Evolutionary conservation across 2,888 invertebrate genomes (phyloP).

Genomic region (Pyrrhia umbra): DNA sequence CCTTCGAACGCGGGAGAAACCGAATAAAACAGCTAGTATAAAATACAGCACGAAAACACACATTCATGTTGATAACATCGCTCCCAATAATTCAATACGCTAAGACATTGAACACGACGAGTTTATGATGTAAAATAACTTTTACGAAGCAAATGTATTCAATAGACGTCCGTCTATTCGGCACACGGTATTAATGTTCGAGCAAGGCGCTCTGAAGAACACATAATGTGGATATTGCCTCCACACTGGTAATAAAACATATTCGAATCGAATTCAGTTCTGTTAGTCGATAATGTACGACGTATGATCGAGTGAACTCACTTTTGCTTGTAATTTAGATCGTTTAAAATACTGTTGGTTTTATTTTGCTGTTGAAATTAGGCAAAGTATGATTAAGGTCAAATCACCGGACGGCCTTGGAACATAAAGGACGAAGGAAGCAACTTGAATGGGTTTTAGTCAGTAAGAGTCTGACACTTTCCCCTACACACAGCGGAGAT

Average conservation of each 20-base stretch:
- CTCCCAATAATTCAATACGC: constrained; percentile 43
- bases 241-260: constrained; percentile 51
- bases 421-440: too few relatives aligned
- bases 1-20: too few relatives aligned
- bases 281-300: constrained; percentile 40
- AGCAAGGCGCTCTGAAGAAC: constrained; percentile 36
- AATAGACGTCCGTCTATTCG: constrained; percentile 28
- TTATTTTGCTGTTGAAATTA: too few relatives aligned
- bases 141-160: constrained; percentile 56
- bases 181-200: constrained; percentile 42
- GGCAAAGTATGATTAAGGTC: too few relatives aligned
- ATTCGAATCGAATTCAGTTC: constrained; percentile 48
- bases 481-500: too few relatives aligned
- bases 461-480: too few relatives aligned
- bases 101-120: constrained; percentile 50
- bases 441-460: too few relatives aligned
- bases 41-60: constrained; percentile 4
- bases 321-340: constrained; percentile 15
- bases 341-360: not conserved
- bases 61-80: constrained; percentile 2
- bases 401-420: too few relatives aligned
- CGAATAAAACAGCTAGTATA: too few relatives aligned
- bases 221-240: constrained; percentile 49
- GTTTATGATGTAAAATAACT: constrained; percentile 59
- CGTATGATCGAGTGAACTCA: constrained; percentile 39